Evolutionary conservation across 2,113 vertebrate genomes (phyloP), one percentile per base, ranked within the genome.

Genomic region (Anhinga anhinga): DNA sequence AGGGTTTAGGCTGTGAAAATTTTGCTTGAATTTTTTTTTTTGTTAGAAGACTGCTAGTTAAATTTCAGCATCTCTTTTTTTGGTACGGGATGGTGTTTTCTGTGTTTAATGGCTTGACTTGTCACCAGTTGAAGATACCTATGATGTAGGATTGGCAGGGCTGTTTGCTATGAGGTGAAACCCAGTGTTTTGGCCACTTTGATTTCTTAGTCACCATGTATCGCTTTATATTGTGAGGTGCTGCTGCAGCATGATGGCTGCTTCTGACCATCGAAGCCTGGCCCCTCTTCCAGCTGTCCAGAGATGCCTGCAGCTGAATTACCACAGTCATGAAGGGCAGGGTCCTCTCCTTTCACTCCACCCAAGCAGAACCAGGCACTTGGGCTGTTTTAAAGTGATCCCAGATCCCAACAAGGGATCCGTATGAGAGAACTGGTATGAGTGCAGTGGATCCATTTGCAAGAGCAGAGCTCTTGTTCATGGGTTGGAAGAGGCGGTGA

Each of bases 361-460:
- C 13, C 14, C 36, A 4, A 27, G 25, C 61, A 69, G 65, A 67
- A 27, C 17, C 42, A 1, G 1, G 27, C 15, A 4, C 63, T 61
- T 38, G 62, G 15, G 19, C 52, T 63, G 26, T 52, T 17, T 55
- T 38, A 23, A 76, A 56, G 44, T 36, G 42, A 71, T 11, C 36
- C 50, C 49, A 17, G 21, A 30, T 56, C 42, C 77, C 71, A 83
- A 17, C 52, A 34, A 50, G 30, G 34, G 26, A 34, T 72, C 53
- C 1, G 0, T 72, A 7, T 5, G 13, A 27, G 32, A 85, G 49
- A 65, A 45, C 26, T 5, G 0, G 29, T 36, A 3, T 5, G 32
- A 77, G 47, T 8, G 16, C n/a, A 7, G 20, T 12, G 38, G 40
- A 30, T 67, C 66, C 11, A 5, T 70, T 52, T 80, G 77, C 65